Base-by-base conservation (phyloP, 2,888 invertebrate species). In the Drosophila nr. perissopoda region DNA sequence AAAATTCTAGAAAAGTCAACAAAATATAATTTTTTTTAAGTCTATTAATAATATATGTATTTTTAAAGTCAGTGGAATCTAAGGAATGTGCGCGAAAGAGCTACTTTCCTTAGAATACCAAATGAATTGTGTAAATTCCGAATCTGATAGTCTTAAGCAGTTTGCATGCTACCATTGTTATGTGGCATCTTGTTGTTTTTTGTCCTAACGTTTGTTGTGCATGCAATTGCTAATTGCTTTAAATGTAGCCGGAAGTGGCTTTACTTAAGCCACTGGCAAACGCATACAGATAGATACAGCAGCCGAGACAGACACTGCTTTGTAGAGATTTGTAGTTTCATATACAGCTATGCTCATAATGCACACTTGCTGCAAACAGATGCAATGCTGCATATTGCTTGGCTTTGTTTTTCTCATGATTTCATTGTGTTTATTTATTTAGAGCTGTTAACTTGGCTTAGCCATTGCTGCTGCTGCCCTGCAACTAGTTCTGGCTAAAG, bases 191-290 rank as follows among this genome's bases (percentile, higher is more conserved):
- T 16, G 46, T 25, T 4, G 46, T 8, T 46, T 46, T 42, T 62
- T 33, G 54, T 61, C 72, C 57, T 27, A 60, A 48, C 54, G 60
- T 58, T 65, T 68, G 48, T 13, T 60, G 57, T 59, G 73, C 65
- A 75, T 59, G 74, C 73, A 74, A 82, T 70, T 82, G 82, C 79
- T 88, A 87, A 90, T 90, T 88, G 86, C 75, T 81, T 86, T 79
- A 86, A 90, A 90, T 90, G 81, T 65, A 70, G 70, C 75, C 80
- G 70, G 77, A 89, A 85, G 90, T 88, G 80, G 86, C 66, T 89
- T 88, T 70, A 38, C 76, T 74, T 76, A 79, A 87, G 81, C 84
- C 76, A 29, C 60, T 75, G 75, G 76, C 87, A 89, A 66, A 52
- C 70, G 69, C 57, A 76, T 48, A 65, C 33, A 64, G 34, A 40